Base-by-base conservation (phyloP, 2,113 vertebrate species). In the Donacobius atricapilla region DNA sequence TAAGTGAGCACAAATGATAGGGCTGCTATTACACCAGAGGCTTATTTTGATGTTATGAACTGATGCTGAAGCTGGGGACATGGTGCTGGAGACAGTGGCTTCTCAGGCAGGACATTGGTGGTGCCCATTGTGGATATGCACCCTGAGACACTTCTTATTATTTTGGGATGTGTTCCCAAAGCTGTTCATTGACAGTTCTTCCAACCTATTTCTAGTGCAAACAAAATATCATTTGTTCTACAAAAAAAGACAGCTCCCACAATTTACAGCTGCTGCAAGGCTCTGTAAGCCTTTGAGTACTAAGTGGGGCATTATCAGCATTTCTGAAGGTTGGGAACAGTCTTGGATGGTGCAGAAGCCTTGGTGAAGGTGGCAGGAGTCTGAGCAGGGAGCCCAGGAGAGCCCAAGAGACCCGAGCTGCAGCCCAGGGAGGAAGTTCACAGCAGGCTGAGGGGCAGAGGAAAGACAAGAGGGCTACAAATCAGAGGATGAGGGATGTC, bases 391-490 rank as follows among this genome's bases (percentile, higher is more conserved):
- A 25, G 14, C 64, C 40, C 5, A 13, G 69, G 45, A 79, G 40
- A 64, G 42, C 39, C 35, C 0, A 1, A 42, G 42, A 18, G 0
- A 0, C 35, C 57, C 0, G 2, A 37, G 37, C 28, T 76, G 16
- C 4, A 2, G 66, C 14, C 20, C 5, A 3, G 66, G 77, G 35
- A 89, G 28, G 47, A 64, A 25, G 21, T 9, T 81, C 2, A 1
- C 35, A 54, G 71, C 20, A 56, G 48, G 5, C 28, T n/a, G 39
- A 39, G 24, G 37, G 30, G 61, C 51, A 82, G 60, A n/a, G 51
- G 70, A 63, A 64, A 47, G 57, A 33, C 16, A 19, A 40, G 47
- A 37, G 22, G 17, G 37, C 8, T 23, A 73, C n/a, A 57, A 51
- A 70, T 37, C 13, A 35, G 20, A 54, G 73, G 19, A 21, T 22